Evolutionary conservation across 2,113 vertebrate genomes (phyloP), one percentile per base, ranked within the genome.

Genomic region (Alexandromys fortis): DNA sequence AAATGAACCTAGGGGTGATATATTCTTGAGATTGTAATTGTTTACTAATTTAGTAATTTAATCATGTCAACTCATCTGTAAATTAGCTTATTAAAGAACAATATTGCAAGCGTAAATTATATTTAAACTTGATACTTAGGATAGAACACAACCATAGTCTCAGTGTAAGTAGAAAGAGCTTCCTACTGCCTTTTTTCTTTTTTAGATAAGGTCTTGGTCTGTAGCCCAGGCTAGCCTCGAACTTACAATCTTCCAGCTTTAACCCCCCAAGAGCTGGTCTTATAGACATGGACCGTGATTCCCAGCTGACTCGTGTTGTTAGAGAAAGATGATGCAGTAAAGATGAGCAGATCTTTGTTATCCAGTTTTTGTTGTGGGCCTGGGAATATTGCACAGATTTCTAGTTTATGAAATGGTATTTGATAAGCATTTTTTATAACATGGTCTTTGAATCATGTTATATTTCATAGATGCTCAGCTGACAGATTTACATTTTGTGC

Each of bases 401-500:
- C 81, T 77, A 3, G 85, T 68, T 90, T 35, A 81, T 82, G 68
- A 73, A 95, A 92, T 22, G 52, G 85, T 81, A 83, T 55, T 92
- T 77, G 94, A 63, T 93, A 14, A 5, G 88, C 52, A n/a, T 85
- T 94, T 96, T 95, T 93, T 90, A 52, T 94, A 49, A 88, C 76
- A 89, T 38, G 67, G 35, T 76, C 77, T 92, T 67, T 90, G 93
- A 90, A 26, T 30, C 38, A 21, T 81, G 72, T 75, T 96, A 17
- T 87, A 92, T 82, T 83, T 90, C 86, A 77, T 35, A 86, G 73
- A 61, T 76, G 86, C 83, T 96, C 30, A 45, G n/a, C 70, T 96
- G 96, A 82, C 77, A 92, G 86, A 92, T 95, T 96, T 92, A 96
- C 16, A 65, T 91, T 92, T 95, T 76, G 22, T 96, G 78, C 28